Evolutionary conservation across 1,140 invertebrate genomes (phyloP), one percentile per base, ranked within the genome.

Genomic region (Nasonia giraulti): DNA sequence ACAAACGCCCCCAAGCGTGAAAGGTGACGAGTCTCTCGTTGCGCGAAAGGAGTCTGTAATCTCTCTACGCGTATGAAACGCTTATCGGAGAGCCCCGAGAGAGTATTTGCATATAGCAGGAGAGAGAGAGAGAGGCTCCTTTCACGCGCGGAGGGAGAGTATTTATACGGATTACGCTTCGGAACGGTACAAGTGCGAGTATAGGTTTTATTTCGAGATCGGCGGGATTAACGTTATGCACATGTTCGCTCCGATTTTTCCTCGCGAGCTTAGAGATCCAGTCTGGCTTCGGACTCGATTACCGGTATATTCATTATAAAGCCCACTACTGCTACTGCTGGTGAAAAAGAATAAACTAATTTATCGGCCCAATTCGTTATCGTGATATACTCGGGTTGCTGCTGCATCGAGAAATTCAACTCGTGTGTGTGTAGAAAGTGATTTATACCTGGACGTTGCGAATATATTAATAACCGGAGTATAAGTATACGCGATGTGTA

Each of bases 91-190:
- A 44, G 40, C 8, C 20, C 20, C 6, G 17, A 37, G 27, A 20
- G 55, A 62, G 55, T 82, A 82, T 82, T 82, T 82, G 31, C 69
- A 74, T 74, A 74, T 74, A 74, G 73, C 69, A 69, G 47, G 27
- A 44, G 71, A 55, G 69, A 55, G 69, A 66, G 44, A 47, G 78
- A 80, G 23, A 68, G 71, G 27, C 44, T 17, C 17, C 80, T 74
- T 82, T 82, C 23, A 37, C 80, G 47, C 73, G 55, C 40, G 40
- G 40, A 44, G 40, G 3, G 17, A 62, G 55, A 20, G 55, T 7
- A n/a, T 62, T 14, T 62, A n/a, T 62, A n/a, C 55, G 6, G 55
- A 62, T 62, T 62, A 62, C 17, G 55, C 55, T n/a, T 62, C 0
- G 55, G 17, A 62, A 62, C 55, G 55, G 55, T 62, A 62, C 17